Evolutionary conservation across 1,140 invertebrate species (phyloP).

Genomic region (Microvelia longipes): DNA sequence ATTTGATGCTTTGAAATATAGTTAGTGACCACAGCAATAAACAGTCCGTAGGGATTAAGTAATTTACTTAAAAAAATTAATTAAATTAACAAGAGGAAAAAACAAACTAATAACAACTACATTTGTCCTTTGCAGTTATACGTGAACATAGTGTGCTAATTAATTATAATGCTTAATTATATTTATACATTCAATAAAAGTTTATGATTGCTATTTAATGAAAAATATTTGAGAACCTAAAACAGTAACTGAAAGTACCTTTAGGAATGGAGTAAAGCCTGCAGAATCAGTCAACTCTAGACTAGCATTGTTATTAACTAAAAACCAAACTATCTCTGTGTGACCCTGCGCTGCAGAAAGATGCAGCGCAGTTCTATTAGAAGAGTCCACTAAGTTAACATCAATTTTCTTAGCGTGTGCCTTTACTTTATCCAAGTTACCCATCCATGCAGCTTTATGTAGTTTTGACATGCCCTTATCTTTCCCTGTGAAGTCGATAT

Average conservation of each 20-base stretch:
- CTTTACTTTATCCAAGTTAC: conserved; percentile 26
- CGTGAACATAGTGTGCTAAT: too few species aligned
- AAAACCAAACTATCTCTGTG: conserved; percentile 24
- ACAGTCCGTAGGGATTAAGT: too few species aligned
- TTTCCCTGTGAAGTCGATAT: conserved; percentile 24
- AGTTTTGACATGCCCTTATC: conserved; percentile 26
- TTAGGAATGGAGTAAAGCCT: conserved; percentile 27
- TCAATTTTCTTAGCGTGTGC: conserved; percentile 22
- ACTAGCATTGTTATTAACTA: conserved; percentile 25
- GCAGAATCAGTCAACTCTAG: conserved; percentile 23
- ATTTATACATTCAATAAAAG: too few species aligned
- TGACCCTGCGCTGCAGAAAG: conserved; percentile 26
- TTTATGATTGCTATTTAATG: too few species aligned
- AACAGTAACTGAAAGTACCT: conserved; percentile 24
- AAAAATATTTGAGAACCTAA: too few species aligned
- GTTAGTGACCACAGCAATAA: too few species aligned
- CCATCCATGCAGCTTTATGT: conserved; percentile 27
- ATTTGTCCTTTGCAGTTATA: too few species aligned
- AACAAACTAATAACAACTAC: too few species aligned
- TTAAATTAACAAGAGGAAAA: too few species aligned
- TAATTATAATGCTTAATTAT: too few species aligned
- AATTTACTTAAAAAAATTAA: too few species aligned
- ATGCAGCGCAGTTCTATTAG: conserved; percentile 25
- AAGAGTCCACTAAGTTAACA: conserved; percentile 22
- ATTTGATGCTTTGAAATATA: too few species aligned